phyloP scores from a whole-genome alignment of 2,888 invertebrate species.

The Eustalomyia histrio region DNA sequence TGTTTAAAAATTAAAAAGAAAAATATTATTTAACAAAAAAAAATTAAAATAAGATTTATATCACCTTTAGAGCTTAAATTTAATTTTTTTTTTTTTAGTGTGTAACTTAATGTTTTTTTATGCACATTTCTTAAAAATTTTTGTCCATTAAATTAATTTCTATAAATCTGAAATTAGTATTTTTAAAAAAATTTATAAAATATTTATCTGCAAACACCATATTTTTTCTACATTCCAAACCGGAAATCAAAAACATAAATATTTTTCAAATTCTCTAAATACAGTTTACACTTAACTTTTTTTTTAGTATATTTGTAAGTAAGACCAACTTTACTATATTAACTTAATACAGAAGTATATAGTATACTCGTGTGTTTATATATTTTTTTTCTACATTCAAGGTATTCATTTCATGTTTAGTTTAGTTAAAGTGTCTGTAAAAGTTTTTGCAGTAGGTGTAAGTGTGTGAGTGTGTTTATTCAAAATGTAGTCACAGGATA shows the following conservation, averaged over 20 bases:
- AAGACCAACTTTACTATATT: slow-evolving; percentile 6
- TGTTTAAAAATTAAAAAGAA: too few species aligned
- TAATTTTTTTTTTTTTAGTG: too few species aligned
- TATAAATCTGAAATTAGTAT: not conserved
- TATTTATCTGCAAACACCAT: not conserved
- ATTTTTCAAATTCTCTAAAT: slow-evolving; percentile 11
- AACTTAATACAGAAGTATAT: not conserved
- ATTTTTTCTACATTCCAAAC: slow-evolving; percentile 1
- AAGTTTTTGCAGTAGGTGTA: slow-evolving; percentile 34
- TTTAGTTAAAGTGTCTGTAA: slow-evolving; percentile 44
- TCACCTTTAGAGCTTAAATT: too few species aligned
- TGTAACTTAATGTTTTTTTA: too few species aligned
- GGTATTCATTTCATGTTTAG: slow-evolving; percentile 17
- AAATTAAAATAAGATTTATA: too few species aligned
- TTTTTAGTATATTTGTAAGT: not conserved
- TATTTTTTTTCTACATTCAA: not conserved
- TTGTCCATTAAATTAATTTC: too few species aligned
- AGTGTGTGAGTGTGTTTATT: not conserved
- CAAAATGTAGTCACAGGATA: slow-evolving; percentile 14
- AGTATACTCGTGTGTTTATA: slow-evolving; percentile 10
- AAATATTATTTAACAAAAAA: too few species aligned
- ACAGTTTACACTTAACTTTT: not conserved
- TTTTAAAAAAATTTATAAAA: not conserved
- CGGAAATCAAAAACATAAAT: slow-evolving; percentile 43
- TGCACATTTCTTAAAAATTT: too few species aligned